Percentiles rank a stretch among this genome's conserved stretches.
Conservation (phyloP, 2,797 vertebrate genomes). For the Remorina albescens region DNA sequence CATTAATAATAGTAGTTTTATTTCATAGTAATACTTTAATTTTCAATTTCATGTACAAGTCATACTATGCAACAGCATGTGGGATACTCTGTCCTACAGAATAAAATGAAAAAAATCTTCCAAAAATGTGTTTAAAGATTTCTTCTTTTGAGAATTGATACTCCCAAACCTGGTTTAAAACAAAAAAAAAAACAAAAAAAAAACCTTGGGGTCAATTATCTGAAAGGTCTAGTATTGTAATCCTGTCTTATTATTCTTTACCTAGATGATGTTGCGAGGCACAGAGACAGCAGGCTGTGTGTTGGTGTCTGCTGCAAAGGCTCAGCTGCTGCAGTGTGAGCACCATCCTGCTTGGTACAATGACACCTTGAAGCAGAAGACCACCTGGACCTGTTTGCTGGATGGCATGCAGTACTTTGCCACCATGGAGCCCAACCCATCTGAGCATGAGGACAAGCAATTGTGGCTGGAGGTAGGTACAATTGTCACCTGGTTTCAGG, state of each 20-base stretch:
- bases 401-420: slow-evolving; percentile 99
- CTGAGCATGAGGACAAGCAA: slow-evolving; percentile 92
- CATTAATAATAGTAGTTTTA: not conserved
- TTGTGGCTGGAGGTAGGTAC: slow-evolving; percentile 94
- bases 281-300: slow-evolving; percentile 97
- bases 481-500: not conserved
- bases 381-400: slow-evolving; percentile 95
- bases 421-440: slow-evolving; percentile 94
- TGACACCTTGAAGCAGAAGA: slow-evolving; percentile 97
- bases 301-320: slow-evolving; percentile 95
- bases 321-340: slow-evolving; percentile 96
- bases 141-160: not conserved
- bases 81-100: not conserved
- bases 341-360: slow-evolving; percentile 97
- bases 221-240: not conserved
- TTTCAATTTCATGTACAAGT: not conserved
- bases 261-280: slow-evolving; percentile 96
- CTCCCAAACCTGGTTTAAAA: not conserved
- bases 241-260: not conserved
- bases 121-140: not conserved
- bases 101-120: not conserved
- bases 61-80: too few relatives aligned
- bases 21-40: not conserved
- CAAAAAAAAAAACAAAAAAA: too few relatives aligned
- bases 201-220: not conserved